These are phyloP conservation scores for Pollenia amentaria DNA, from an alignment of 2,888 invertebrate genomes.

Conservation along the genomic window DNA sequence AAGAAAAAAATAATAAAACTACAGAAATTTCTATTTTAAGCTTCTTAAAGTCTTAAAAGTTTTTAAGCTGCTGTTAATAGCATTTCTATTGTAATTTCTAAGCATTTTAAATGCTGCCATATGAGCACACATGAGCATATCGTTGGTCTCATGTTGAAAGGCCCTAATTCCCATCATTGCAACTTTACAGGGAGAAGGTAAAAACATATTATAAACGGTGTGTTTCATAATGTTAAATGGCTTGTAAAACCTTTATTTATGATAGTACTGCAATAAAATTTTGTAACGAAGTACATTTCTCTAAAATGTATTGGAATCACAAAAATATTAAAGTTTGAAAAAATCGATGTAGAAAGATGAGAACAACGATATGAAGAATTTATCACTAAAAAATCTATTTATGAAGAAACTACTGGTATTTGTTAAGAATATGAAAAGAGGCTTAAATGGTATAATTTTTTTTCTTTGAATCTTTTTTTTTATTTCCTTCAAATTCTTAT, in stretches of 20 bases:
- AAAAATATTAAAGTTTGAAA: too few relatives aligned
- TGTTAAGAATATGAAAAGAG: neutral
- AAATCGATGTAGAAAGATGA: too few relatives aligned
- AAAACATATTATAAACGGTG: too few relatives aligned
- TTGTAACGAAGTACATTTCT: too few relatives aligned
- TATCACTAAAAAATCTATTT: neutral
- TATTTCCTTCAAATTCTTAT: constrained; percentile 8
- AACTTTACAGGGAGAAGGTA: too few relatives aligned
- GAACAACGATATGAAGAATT: neutral
- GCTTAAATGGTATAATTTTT: neutral
- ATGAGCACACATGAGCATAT: neutral
- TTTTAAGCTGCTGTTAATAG: constrained; percentile 40
- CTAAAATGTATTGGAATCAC: too few relatives aligned
- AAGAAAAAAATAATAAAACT: neutral
- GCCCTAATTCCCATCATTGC: too few relatives aligned
- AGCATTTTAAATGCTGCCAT: neutral
- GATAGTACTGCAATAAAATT: too few relatives aligned
- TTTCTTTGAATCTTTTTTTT: neutral
- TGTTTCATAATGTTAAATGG: too few relatives aligned
- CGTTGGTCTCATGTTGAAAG: too few relatives aligned
- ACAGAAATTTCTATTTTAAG: constrained; percentile 16
- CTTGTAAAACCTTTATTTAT: too few relatives aligned
- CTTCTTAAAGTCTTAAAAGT: constrained; percentile 20
- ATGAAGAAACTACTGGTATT: constrained; percentile 25
- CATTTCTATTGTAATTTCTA: neutral